Conservation (phyloP, 1,140 invertebrate genomes). For the Saccostrea cuccullata region DNA sequence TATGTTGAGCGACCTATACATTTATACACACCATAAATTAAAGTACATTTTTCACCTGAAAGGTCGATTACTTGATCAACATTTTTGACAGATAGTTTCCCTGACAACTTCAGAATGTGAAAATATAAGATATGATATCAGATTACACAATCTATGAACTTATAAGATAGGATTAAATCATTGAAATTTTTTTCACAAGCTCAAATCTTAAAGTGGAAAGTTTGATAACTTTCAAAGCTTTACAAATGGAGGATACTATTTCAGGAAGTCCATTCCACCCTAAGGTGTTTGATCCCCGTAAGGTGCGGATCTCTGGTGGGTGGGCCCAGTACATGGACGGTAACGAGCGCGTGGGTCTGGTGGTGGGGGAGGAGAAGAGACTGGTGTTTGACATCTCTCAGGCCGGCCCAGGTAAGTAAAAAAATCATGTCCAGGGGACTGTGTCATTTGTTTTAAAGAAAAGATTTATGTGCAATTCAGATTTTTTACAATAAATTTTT, state of each 20-base stretch:
- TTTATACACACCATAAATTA: too few relatives aligned
- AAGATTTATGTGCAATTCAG: too few relatives aligned
- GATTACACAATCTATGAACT: background rate
- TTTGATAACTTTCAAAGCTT: background rate
- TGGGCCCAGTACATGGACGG: constrained; percentile 89
- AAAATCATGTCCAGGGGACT: too few relatives aligned
- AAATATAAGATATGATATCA: constrained; percentile 12
- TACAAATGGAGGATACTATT: constrained; percentile 43
- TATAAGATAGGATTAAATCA: background rate
- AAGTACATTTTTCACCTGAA: background rate
- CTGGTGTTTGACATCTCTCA: constrained; percentile 83
- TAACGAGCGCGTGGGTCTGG: constrained; percentile 85
- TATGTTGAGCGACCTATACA: too few relatives aligned
- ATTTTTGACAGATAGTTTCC: constrained; percentile 1
- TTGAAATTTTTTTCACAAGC: background rate
- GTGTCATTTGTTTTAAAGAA: too few relatives aligned
- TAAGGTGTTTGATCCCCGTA: constrained; percentile 84
- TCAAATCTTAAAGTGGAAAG: background rate
- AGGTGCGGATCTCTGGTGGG: constrained; percentile 81
- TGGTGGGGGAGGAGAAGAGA: constrained; percentile 81
- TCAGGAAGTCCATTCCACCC: constrained; percentile 86
- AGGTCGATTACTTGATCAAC: background rate
- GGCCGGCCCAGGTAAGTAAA: constrained; percentile 82
- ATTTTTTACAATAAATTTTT: too few relatives aligned
- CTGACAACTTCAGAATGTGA: background rate